Base-by-base conservation (phyloP, 2,797 vertebrate genomes). In the Parauchenoglanis ngamensis region DNA sequence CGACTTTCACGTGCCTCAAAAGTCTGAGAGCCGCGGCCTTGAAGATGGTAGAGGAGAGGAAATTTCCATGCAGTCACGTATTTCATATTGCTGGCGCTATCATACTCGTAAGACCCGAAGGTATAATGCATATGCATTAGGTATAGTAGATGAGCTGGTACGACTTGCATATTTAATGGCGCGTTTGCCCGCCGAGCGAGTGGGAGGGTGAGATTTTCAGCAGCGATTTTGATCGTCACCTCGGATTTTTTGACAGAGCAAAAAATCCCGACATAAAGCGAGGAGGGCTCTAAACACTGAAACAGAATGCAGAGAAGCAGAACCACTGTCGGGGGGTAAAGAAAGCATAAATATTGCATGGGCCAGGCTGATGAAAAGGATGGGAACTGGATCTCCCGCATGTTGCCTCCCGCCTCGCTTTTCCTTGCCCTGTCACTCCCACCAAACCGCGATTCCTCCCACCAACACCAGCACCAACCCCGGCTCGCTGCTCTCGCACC, bases 61-160 rank as follows among this genome's bases (percentile, higher is more conserved):
- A 81, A 81, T 81, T 63, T 21, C 35, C 8, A 57, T 57, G 52
- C 35, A 44, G 35, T 61, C 57, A 91, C 91, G 91, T 93, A 91
- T 91, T 94, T 92, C 88, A 92, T 92, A 92, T 94, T 79, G 79
- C 93, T 94, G 92, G 93, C 90, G 87, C 92, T 94, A 95, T 94
- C 92, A 90, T 92, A 93, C 92, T 91, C 91, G 91, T 84, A 88
- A 89, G 92, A 95, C 95, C 94, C 92, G 90, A 90, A 94, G 94
- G 94, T 94, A 91, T 93, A 91, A 94, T 96, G 93, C 94, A 95
- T 95, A 95, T 95, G 95, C 94, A 96, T 95, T 92, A 95, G 93
- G 91, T 63, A 25, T 25, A 63, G 78, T n/a, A 63, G 78, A 81
- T 46, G 78, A 63, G 78, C 78, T 63, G 76, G 76, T 4, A 92